Conservation (phyloP, 2,113 vertebrate genomes). For the Nothobranchius kuhntae region DNA sequence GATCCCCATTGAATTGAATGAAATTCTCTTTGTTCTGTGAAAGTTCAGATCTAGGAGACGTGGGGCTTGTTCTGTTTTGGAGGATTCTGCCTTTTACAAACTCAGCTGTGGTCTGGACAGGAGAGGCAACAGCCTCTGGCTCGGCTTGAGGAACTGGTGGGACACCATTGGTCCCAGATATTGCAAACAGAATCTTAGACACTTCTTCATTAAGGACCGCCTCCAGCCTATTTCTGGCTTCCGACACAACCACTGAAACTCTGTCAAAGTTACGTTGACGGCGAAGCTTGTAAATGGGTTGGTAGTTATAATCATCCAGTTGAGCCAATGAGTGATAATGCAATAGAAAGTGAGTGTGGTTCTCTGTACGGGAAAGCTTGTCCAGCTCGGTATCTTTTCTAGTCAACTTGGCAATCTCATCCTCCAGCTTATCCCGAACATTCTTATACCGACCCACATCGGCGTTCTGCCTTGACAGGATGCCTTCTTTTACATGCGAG, state of each 20-base stretch:
- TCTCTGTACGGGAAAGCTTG: neutral
- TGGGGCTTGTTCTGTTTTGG: neutral
- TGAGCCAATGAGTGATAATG: neutral
- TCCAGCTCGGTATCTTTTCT: neutral
- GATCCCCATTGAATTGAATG: neutral
- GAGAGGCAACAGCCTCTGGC: neutral
- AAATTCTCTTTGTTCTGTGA: neutral
- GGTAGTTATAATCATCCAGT: neutral
- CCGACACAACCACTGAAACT: neutral
- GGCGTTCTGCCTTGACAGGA: neutral
- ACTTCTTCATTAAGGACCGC: neutral
- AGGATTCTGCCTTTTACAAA: neutral
- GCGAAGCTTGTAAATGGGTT: neutral
- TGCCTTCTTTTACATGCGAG: slow-evolving; percentile 6
- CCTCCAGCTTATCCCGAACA: neutral
- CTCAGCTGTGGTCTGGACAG: neutral
- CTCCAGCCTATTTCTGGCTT: neutral
- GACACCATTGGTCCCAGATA: accelerated
- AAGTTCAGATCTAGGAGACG: no score
- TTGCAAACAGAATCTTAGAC: neutral
- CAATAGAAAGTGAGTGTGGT: neutral
- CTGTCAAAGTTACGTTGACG: neutral
- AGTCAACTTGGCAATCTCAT: neutral
- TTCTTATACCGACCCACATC: neutral
- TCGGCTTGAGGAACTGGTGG: neutral